Percentiles rank a stretch among this genome's conserved stretches.
phyloP scores from a whole-genome alignment of 2,797 vertebrate genomes.

The Enteromius argenteus region DNA sequence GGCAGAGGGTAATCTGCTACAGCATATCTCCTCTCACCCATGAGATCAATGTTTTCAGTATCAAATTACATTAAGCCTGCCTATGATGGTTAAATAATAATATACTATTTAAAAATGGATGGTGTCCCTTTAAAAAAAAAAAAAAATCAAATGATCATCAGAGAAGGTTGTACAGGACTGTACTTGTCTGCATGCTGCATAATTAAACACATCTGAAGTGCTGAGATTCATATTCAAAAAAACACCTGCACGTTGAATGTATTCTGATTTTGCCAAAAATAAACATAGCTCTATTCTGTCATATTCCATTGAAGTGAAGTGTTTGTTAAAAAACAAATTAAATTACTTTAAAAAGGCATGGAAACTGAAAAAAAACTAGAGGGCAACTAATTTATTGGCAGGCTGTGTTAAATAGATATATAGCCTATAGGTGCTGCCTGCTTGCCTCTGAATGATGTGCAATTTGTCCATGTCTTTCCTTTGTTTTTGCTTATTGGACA shows the following conservation, averaged over 20 bases:
- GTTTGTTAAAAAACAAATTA: neutral
- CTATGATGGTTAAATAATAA: constrained; percentile 22
- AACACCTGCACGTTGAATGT: constrained; percentile 17
- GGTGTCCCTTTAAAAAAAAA: neutral
- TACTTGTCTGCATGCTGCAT: neutral
- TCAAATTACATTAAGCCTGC: neutral
- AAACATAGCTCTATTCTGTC: neutral
- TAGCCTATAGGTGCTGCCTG: neutral
- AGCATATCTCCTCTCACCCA: constrained; percentile 17
- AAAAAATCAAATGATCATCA: constrained; percentile 6
- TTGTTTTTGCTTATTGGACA: constrained; percentile 38
- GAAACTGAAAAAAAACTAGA: too few species aligned
- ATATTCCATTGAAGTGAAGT: neutral
- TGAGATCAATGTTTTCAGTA: constrained; percentile 37
- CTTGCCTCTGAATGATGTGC: neutral
- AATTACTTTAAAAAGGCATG: neutral
- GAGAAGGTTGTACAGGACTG: neutral
- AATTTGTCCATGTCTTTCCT: neutral
- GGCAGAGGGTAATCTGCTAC: constrained; percentile 16
- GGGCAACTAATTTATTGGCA: neutral
- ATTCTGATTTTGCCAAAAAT: neutral
- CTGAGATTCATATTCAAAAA: neutral
- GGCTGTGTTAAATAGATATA: constrained; percentile 11
- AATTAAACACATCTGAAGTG: constrained; percentile 15
- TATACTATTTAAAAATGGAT: constrained; percentile 13